Base-by-base conservation (phyloP, 2,797 vertebrate genomes). In the Pseudomugil gertrudae region DNA sequence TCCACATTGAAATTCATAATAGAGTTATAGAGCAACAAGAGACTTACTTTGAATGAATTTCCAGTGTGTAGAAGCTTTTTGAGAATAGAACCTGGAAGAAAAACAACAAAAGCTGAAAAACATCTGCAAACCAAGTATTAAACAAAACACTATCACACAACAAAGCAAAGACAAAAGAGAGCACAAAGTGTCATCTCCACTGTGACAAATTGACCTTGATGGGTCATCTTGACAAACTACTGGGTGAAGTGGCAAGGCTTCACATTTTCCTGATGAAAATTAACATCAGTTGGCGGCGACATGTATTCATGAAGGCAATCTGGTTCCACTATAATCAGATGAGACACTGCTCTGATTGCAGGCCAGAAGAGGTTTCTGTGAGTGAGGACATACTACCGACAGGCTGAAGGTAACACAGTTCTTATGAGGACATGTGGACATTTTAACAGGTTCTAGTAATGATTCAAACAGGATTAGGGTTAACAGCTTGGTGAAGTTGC, bases 21-120 rank as follows among this genome's bases (percentile, higher is more conserved):
- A n/a, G 4, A 10, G 7, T 9, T 32, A 8, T 14, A 11, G 4
- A 26, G 19, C 10, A 53, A 60, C 19, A 62, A 11, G 57, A 0
- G 9, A 66, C 56, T 84, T 94, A 99, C 98, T 95, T 99, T 99
- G 78, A 96, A 93, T 81, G 96, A 96, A 91, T 99, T 99, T 95
- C 97, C 98, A 96, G 96, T 98, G 94, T 99, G 98, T 92, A 99
- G 92, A 94, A 99, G 96, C 87, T 99, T 99, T 95, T 99, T 99
- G 89, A 99, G 93, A 87, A 98, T 95, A 33, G 97, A 98, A 78
- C 97, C 98, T 99, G 72, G 32, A 82, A n/a, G 55, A 65, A 68
- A 61, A 59, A 21, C 13, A 36, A 35, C 9, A 1, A 14, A 72
- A 65, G 72, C 15, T 27, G 32, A 30, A 21, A 24, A 32, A 33